Evolutionary conservation across 2,888 invertebrate genomes (phyloP), one percentile per base, ranked within the genome.

Genomic region (Dorcus parallelipipedus): DNA sequence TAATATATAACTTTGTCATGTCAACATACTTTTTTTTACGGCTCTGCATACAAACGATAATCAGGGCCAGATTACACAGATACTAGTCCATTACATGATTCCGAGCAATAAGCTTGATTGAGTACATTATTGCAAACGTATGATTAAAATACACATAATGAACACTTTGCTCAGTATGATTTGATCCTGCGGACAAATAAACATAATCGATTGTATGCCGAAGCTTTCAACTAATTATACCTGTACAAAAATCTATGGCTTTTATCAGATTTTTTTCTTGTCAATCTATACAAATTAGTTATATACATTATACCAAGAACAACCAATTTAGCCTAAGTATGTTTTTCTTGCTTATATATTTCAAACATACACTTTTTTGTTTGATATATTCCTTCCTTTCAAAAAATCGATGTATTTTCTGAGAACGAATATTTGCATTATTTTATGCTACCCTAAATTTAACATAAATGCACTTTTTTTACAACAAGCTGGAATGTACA

Each of bases 401-500:
- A 49, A 55, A 52, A 55, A 55, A 55, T 55, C 49, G 54, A 55
- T 56, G 49, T 49, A 56, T 43, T 54, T 54, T 9, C 17, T 39
- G 20, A 47, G 23, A 20, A 20, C 9, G 23, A 45, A 45, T 45
- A 45, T 20, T 17, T 45, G 45, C n/a, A 41, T 20, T 10, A 10
- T 45, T 45, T 20, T 45, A 45, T 23, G 17, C 26, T 45, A 45
- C 23, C 45, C 14, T 45, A 45, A 20, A 20, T 45, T 10, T 45
- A 45, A 45, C 45, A 45, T 45, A 23, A 40, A 55, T 40, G 49
- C 48, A 40, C 38, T 54, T 54, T 53, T 45, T 45, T 47, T 56
- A 56, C 56, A 56, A 41, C 42, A 42, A 56, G 50, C 50, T 56
- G 56, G 56, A 56, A 56, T 56, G 56, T 56, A 43, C 49, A 41